Base-by-base conservation (phyloP, 2,888 invertebrate species). In the Notodonta dromedarius region DNA sequence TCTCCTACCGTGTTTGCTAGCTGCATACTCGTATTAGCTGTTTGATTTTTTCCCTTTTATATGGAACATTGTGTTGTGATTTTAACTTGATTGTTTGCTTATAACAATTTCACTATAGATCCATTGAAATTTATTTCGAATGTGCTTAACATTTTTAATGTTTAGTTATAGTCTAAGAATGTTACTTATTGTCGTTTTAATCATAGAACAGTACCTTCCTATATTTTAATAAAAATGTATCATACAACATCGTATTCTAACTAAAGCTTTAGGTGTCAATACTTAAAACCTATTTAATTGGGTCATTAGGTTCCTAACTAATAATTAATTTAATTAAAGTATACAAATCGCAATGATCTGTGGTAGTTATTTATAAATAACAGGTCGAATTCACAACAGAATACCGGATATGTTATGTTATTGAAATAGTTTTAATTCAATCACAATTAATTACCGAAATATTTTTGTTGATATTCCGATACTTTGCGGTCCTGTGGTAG, bases 21-120 rank as follows among this genome's bases (percentile, higher is more conserved):
- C 67, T 65, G 62, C 74, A 66, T 58, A n/a, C n/a, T n/a, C n/a
- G n/a, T n/a, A 64, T 62, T 71, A 66, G 67, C 67, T 63, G 60
- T 69, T 71, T 72, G 51, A 70, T 74, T 74, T 77, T 74, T 69
- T 24, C 50, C 4, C 60, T 56, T 66, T 69, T 65, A 63, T 58
- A 61, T 64, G 59, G 59, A 66, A 66, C 67, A 55, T 55, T 55
- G 39, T 40, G n/a, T 55, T 9, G 40, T 16, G 14, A 55, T 40
- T 54, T 46, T n/a, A 46, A n/a, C 46, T n/a, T 46, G 2, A 13
- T n/a, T 46, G 46, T 46, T 13, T 13, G n/a, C 0, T 46, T n/a
- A 9, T 46, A 46, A 46, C 46, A 9, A 46, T 46, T 13, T n/a
- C 4, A 12, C 11, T 2, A 42, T 42, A 12, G 42, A 42, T 42